Percentiles rank a stretch among this genome's conserved stretches.
phyloP scores from a whole-genome alignment of 2,797 vertebrate genomes.

The Phalloptychus januarius region DNA sequence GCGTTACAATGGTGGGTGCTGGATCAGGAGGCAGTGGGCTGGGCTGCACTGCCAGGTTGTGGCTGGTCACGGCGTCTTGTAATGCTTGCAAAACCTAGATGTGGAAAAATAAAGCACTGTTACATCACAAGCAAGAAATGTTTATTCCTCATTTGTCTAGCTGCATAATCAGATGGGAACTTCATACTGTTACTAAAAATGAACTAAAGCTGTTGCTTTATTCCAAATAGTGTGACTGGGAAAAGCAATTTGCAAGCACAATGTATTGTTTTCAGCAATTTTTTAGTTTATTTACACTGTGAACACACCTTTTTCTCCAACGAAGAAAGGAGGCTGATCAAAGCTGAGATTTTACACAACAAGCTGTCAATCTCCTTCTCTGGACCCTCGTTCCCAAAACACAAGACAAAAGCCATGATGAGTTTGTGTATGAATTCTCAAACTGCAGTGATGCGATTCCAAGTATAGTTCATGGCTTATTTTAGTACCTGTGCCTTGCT shows the following conservation, averaged over 20 bases:
- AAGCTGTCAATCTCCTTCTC: conserved; percentile 84
- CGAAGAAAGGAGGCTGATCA: conserved; percentile 85
- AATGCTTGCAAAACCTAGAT: conserved; percentile 82
- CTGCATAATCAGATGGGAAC: neutral
- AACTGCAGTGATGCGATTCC: neutral
- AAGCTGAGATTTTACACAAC: conserved; percentile 83
- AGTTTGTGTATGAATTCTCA: neutral
- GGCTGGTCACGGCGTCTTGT: conserved; percentile 82
- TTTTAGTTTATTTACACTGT: neutral
- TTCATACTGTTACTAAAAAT: neutral
- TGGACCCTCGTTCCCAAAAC: conserved; percentile 63
- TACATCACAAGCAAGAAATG: neutral
- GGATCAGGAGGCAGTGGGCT: conserved; percentile 67
- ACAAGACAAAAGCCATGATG: conserved; percentile 7
- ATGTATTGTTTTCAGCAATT: neutral
- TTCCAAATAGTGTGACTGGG: neutral
- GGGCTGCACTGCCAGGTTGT: conserved; percentile 80
- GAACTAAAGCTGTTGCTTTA: neutral
- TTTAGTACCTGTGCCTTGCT: conserved; percentile 76
- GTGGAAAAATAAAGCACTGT: conserved; percentile 6
- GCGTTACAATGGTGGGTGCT: conserved; percentile 21
- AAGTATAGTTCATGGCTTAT: neutral
- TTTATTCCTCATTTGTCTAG: neutral
- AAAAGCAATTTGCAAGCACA: neutral
- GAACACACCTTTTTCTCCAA: conserved; percentile 85